Evolutionary conservation across 1,140 invertebrate genomes (phyloP), one percentile per base, ranked within the genome.

Genomic region (Calephelis virginiensis): DNA sequence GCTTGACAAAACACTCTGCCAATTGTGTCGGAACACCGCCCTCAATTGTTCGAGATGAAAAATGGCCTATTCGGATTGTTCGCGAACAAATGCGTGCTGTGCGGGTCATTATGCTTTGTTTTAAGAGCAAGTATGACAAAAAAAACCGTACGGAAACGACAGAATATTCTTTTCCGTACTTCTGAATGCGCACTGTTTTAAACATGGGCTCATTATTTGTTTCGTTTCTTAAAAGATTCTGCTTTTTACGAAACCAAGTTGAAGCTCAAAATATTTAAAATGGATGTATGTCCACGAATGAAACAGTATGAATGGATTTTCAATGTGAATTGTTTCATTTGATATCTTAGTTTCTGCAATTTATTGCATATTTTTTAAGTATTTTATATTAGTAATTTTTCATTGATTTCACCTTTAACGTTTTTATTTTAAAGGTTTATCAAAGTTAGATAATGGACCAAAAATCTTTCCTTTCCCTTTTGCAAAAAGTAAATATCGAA

Each of bases 61-160:
- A 90, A 90, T 90, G 85, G 85, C 83, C 85, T 83, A 84, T 87
- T 87, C 82, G 84, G 84, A 88, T 90, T 90, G 88, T 89, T 90
- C 84, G 66, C 70, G 84, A 88, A 89, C 88, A 90, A 90, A 89
- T 86, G 86, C 88, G 86, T 88, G 76, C 82, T 81, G 82, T 83
- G 83, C 77, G 83, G 88, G 86, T 89, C 86, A 90, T 90, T 90
- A 90, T 81, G 88, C 85, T 86, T 87, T 89, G 88, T 89, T 90
- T 90, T 89, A 85, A 78, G 75, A 77, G 76, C 81, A 85, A 86
- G 84, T 81, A 88, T 82, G 81, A 86, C 83, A 89, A 90, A 90
- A 17, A n/a, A 90, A 89, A 75, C 79, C 77, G 73, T 77, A 71
- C 78, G 82, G 73, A 83, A 89, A 85, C 85, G 77, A 59, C 83